These are phyloP conservation scores for Heteractis magnifica DNA, from an alignment of 92 coral and sea anemone species.

Conservation along the genomic window DNA sequence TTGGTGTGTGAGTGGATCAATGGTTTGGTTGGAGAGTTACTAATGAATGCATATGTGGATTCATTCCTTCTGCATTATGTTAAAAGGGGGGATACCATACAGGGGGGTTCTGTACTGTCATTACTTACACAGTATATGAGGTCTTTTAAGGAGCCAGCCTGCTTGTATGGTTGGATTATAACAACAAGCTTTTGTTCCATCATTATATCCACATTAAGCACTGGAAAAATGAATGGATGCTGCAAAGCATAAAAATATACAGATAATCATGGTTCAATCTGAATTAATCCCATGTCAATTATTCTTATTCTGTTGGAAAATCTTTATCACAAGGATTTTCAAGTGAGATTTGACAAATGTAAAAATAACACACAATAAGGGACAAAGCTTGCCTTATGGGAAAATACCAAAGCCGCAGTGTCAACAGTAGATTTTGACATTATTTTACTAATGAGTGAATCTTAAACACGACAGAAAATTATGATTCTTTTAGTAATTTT, in stretches of 20 bases:
- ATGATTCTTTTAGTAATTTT: no score
- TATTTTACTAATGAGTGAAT: no score
- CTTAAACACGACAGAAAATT: not conserved
- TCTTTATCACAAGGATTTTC: no score
- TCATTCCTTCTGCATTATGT: no score
- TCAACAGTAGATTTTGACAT: no score
- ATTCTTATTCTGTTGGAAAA: not conserved
- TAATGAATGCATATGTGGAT: no score
- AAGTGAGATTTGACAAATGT: no score
- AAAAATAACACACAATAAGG: no score
- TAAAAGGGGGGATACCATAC: not conserved
- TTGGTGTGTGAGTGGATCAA: not conserved
- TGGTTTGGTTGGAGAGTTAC: not conserved
- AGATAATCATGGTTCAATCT: not conserved
- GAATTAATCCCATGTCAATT: not conserved
- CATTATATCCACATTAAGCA: conserved; percentile 73
- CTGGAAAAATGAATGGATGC: conserved; percentile 88
- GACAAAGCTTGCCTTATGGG: no score
- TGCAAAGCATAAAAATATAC: conserved; percentile 7
- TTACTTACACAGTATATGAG: conserved; percentile 73
- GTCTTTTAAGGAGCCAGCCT: conserved; percentile 78
- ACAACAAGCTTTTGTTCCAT: conserved; percentile 73
- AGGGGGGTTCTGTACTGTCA: not conserved
- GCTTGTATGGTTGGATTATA: conserved; percentile 74
- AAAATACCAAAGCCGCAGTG: no score